phyloP scores from a whole-genome alignment of 2,888 invertebrate genomes.

The Drosophila monieri region DNA sequence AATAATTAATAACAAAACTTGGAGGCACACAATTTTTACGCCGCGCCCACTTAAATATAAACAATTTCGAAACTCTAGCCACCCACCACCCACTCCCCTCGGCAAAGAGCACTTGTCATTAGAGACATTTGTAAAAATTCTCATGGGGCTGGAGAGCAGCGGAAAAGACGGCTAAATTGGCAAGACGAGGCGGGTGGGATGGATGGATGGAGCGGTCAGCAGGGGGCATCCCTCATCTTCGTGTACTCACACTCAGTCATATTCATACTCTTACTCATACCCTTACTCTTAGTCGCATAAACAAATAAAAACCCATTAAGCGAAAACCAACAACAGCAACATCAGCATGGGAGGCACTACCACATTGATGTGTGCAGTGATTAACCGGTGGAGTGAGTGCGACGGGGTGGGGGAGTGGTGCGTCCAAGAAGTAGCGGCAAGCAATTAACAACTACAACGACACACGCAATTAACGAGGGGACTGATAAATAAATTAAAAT shows the following conservation, averaged over 20 bases:
- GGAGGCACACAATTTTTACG: conserved; percentile 21
- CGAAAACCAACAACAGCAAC: conserved; percentile 63
- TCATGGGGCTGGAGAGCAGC: conserved; percentile 48
- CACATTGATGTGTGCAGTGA: conserved; percentile 61
- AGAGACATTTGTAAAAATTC: conserved; percentile 71
- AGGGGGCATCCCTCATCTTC: conserved; percentile 50
- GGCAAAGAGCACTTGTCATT: conserved; percentile 65
- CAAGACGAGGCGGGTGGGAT: conserved; percentile 23
- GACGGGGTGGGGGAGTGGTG: conserved; percentile 11
- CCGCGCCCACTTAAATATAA: conserved; percentile 56
- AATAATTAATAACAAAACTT: conserved; percentile 38
- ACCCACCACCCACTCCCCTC: conserved; percentile 1
- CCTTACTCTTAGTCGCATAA: conserved; percentile 64
- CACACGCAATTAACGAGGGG: conserved; percentile 35
- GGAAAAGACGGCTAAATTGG: conserved; percentile 44
- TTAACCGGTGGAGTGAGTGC: conserved; percentile 31
- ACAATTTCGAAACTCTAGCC: conserved; percentile 40
- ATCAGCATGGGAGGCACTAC: conserved; percentile 22
- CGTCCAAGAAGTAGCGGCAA: conserved; percentile 74
- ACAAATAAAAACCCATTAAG: conserved; percentile 77
- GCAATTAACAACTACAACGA: conserved; percentile 76
- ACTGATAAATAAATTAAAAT: background rate
- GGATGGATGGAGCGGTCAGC: conserved; percentile 18
- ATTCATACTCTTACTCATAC: background rate
- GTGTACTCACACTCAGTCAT: conserved; percentile 22